Conservation (phyloP, 2,888 invertebrate genomes). For the Phalera bucephala region DNA sequence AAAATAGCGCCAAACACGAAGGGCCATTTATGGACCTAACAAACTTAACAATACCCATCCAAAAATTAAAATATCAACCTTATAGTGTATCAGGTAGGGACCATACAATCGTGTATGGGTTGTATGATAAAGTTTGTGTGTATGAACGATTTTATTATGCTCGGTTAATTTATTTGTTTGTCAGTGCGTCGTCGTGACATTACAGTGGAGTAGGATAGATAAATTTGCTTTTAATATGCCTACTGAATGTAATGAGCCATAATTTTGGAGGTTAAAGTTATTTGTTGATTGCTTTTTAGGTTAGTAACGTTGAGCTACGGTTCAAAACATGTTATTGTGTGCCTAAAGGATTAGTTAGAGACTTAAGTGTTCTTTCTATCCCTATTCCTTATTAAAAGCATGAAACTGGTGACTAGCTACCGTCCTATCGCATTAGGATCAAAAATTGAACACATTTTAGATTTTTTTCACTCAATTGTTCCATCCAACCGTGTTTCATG, state of each 20-base stretch:
- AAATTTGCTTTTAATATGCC: slow-evolving; percentile 1
- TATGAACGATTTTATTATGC: slow-evolving; percentile 52
- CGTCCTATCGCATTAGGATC: too few relatives aligned
- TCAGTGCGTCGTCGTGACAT: slow-evolving; percentile 39
- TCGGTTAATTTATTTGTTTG: slow-evolving; percentile 58
- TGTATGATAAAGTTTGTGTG: slow-evolving; percentile 19
- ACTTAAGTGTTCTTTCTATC: too few relatives aligned
- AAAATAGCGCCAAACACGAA: slow-evolving; percentile 47
- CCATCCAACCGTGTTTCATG: too few relatives aligned
- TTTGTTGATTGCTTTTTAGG: not conserved
- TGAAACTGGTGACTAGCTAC: too few relatives aligned
- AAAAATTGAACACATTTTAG: too few relatives aligned
- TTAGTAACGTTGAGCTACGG: too few relatives aligned
- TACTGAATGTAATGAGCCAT: not conserved
- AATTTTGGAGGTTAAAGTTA: not conserved
- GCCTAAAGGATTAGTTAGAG: too few relatives aligned
- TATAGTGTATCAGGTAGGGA: not conserved
- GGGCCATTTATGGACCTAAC: slow-evolving; percentile 47
- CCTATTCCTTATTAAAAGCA: too few relatives aligned
- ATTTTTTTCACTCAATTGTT: too few relatives aligned
- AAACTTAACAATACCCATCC: slow-evolving; percentile 15
- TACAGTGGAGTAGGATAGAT: slow-evolving; percentile 2
- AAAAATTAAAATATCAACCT: slow-evolving; percentile 16
- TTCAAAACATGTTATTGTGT: too few relatives aligned
- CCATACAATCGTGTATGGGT: not conserved